phyloP scores from a whole-genome alignment of 2,797 vertebrate genomes.

The Chlorospingus flavigularis region DNA sequence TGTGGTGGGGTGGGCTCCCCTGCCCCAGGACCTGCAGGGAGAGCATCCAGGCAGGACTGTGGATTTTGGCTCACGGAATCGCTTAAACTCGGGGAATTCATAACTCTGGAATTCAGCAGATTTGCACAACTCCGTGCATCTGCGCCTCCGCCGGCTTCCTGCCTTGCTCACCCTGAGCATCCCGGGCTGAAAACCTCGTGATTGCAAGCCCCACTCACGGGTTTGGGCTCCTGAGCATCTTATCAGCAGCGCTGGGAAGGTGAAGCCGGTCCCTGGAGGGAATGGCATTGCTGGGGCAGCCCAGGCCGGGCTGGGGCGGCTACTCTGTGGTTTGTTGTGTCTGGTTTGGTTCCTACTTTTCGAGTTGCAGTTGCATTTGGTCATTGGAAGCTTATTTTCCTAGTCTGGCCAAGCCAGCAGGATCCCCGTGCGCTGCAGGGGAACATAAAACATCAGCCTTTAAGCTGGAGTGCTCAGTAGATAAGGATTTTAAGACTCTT shows the following conservation, averaged over 20 bases:
- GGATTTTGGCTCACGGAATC: not conserved
- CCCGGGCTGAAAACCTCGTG: constrained; percentile 66
- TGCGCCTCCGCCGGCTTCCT: not conserved
- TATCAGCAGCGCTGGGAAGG: constrained; percentile 74
- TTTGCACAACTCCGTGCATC: not conserved
- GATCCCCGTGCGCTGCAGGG: constrained; percentile 77
- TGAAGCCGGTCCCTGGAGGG: constrained; percentile 64
- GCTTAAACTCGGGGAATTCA: not conserved
- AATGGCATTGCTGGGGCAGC: constrained; percentile 65
- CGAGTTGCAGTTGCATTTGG: constrained; percentile 79
- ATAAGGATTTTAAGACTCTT: constrained; percentile 78
- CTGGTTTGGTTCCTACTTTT: constrained; percentile 82
- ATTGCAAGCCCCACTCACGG: constrained; percentile 72
- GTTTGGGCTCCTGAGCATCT: constrained; percentile 74
- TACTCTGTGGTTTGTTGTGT: constrained; percentile 89
- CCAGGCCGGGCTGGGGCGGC: constrained; percentile 13
- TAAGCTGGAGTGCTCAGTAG: constrained; percentile 72
- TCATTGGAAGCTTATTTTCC: constrained; percentile 81
- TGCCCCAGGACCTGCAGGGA: fast-evolving
- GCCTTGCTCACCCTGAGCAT: not conserved
- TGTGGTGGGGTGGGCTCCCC: fast-evolving
- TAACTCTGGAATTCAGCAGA: constrained; percentile 16
- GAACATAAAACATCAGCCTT: constrained; percentile 72
- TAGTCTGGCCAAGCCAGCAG: constrained; percentile 82
- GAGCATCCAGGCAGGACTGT: not conserved